These are phyloP conservation scores for Cryptophagus acutangulus DNA, from an alignment of 2,888 invertebrate species.

Conservation along the genomic window DNA sequence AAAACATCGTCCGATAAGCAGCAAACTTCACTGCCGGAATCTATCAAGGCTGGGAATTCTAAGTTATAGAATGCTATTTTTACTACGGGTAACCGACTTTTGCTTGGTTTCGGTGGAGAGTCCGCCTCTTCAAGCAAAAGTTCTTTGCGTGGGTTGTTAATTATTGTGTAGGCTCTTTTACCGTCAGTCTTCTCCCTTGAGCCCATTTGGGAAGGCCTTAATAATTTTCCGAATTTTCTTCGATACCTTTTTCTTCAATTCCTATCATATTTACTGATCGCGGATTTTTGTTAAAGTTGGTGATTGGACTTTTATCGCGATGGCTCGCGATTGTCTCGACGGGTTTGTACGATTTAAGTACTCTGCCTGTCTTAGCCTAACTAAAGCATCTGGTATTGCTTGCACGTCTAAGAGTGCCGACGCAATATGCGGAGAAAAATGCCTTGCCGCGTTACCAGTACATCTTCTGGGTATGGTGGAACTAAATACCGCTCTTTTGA, in stretches of 20 bases:
- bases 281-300: too few species aligned
- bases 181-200: not conserved
- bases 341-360: not conserved
- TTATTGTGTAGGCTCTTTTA: not conserved
- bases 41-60: not conserved
- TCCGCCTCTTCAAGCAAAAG: not conserved
- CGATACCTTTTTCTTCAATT: not conserved
- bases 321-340: too few species aligned
- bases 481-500: not conserved
- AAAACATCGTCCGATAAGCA: not conserved
- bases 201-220: not conserved
- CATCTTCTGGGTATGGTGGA: not conserved
- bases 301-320: too few species aligned
- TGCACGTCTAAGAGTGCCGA: not conserved
- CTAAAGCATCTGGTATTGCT: not conserved
- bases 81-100: not conserved
- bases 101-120: not conserved
- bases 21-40: slow-evolving; percentile 1
- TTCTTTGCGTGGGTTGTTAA: not conserved
- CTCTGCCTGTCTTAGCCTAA: not conserved
- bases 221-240: not conserved
- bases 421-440: not conserved
- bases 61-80: not conserved
- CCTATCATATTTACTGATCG: not conserved
- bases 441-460: not conserved